Evolutionary conservation across 2,888 invertebrate species (phyloP), one percentile per base, ranked within the genome.

Genomic region (Ischnus inquisitorius): DNA sequence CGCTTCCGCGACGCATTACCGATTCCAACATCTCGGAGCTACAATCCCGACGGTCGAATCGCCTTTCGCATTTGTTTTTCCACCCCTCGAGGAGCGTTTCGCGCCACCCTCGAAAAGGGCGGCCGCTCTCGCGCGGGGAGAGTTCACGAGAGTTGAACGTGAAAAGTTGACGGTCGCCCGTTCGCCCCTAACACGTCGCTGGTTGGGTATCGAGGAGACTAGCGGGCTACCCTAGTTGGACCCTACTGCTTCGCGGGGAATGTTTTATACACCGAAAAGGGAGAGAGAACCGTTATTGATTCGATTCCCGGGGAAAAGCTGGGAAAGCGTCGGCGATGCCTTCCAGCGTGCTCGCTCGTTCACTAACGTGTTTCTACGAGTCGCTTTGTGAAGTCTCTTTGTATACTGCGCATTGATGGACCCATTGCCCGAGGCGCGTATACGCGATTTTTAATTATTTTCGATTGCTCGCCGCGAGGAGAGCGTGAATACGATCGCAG

Each of bases 251-350:
- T 88, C 65, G 87, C 82, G 41, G 67, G 46, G 85, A 88, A 85
- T 90, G 88, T 90, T 90, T 91, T 88, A 88, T 88, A 86, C n/a
- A n/a, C 88, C 81, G 88, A 90, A 81, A 91, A 87, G 90, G 89
- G 90, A 90, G 90, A 54, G 54, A 90, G 90, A 54, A 22, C 91
- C 91, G 90, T 91, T 92, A 93, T 93, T 92, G 93, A 93, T 93
- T 93, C 90, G 91, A 91, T 92, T 92, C 91, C 89, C 91, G 88
- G 91, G 91, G 92, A 92, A 92, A 92, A 91, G 88, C 87, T 88
- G 89, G 89, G 83, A 87, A 89, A 88, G 76, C 85, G 57, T 10
- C 74, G 64, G 69, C 57, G 28, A 54, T 34, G 43, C 14, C 34
- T 51, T 51, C 34, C 43, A 51, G 34, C 60, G 3, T 51, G 12